Percentiles rank a stretch among this genome's conserved stretches.
phyloP scores from a whole-genome alignment of 2,888 invertebrate genomes.

The Eupithecia centaureata region DNA sequence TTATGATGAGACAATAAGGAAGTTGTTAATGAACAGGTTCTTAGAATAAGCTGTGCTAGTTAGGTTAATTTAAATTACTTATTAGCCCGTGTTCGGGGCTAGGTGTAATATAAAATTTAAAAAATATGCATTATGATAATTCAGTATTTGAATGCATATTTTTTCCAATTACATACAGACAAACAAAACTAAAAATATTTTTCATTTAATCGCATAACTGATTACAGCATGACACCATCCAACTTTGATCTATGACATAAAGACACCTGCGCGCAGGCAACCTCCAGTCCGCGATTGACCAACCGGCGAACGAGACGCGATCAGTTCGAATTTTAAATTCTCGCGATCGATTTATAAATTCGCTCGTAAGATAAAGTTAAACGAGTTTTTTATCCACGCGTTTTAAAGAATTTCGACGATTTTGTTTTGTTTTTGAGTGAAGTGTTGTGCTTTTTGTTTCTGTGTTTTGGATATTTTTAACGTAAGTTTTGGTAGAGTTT shows the following conservation, averaged over 20 bases:
- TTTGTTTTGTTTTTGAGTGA: conserved; percentile 5
- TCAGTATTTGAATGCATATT: no score
- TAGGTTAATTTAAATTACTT: no score
- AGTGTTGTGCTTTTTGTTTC: not conserved
- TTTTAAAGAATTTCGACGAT: not conserved
- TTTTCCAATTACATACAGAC: not conserved
- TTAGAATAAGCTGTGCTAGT: no score
- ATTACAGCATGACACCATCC: conserved; percentile 61
- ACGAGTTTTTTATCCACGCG: not conserved
- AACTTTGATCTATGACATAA: conserved; percentile 59
- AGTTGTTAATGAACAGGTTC: no score
- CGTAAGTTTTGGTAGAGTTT: conserved; percentile 3
- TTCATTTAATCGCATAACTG: conserved; percentile 13
- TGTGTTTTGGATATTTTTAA: not conserved
- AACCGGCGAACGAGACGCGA: conserved; percentile 40
- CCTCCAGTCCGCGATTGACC: conserved; percentile 49
- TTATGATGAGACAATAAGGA: no score
- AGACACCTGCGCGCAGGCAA: conserved; percentile 64
- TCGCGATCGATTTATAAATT: conserved; percentile 17
- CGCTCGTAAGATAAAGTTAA: not conserved
- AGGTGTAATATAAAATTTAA: no score
- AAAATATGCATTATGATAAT: no score
- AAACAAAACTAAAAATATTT: not conserved
- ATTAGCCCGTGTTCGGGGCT: no score
- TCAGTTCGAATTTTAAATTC: conserved; percentile 28